Evolutionary conservation across 2,888 invertebrate species (phyloP), one percentile per base, ranked within the genome.

Genomic region (Lepidochrysops patricia): DNA sequence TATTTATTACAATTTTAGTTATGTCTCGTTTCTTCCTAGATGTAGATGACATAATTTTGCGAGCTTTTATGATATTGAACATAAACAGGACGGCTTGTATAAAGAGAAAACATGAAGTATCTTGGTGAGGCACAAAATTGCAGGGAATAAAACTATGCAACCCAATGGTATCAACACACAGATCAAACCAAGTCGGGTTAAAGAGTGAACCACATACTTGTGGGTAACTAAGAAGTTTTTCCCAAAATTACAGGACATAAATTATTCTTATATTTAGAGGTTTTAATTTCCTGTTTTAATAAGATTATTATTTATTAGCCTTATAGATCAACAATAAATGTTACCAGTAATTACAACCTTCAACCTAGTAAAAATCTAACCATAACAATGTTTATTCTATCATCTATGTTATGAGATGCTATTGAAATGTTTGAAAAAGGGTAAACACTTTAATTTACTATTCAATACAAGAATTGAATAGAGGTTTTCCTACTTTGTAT

Each of bases 21-120:
- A 43, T 6, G 7, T 43, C 9, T 43, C 4, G 19, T 43, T 43
- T 19, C 19, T 9, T 1, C 19, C 43, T 43, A 19, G 12, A 43
- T 19, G 23, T 43, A 23, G 9, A 9, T 19, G 6, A 43, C 29
- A 29, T 29, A 19, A 43, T 43, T 43, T 43, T 12, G 23, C 4
- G n/a, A 34, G 34, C 9, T 29, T 43, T 19, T 7, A 9, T 19
- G 9, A 23, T 43, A 23, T 29, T 29, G 43, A 19, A 43, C 43
- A 43, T n/a, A 26, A 26, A 26, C 6, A 50, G 50, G 50, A 50
- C 50, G 50, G 50, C n/a, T n/a, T n/a, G n/a, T 43, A 43, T 50
- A 26, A 26, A 13, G 26, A 50, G n/a, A 26, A 26, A 13, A 50
- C 26, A 13, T 50, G 25, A 50, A 50, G 50, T 50, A 50, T 26